Conservation (phyloP, 2,113 vertebrate species). For the Sinocyclocheilus rhinocerous region DNA sequence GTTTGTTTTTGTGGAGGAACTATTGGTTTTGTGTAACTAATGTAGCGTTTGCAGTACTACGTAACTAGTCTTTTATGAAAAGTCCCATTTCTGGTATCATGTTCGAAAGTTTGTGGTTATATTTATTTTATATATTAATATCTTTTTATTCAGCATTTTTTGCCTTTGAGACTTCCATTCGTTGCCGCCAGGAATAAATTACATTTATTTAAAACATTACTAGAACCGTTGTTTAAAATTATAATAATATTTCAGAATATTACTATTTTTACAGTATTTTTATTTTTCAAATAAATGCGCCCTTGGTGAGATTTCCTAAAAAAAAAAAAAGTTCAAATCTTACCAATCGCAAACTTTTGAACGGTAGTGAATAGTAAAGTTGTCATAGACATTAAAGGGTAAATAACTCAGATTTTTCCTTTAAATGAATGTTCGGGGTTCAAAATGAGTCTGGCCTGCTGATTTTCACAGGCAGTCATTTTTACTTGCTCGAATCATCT, state of each 20-base stretch:
- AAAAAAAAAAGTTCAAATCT: neutral
- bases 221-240: neutral
- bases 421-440: constrained; percentile 5
- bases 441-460: neutral
- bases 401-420: neutral
- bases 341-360: neutral
- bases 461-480: neutral
- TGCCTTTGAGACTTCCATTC: neutral
- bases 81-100: neutral
- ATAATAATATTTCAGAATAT: neutral
- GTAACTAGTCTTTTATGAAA: neutral
- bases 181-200: neutral
- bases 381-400: neutral
- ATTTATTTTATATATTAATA: neutral
- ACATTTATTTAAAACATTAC: neutral
- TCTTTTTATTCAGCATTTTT: neutral
- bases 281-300: neutral
- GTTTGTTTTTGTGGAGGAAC: neutral
- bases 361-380: neutral
- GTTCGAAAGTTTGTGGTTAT: neutral
- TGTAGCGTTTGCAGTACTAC: neutral
- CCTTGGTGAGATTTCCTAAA: neutral
- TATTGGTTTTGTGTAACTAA: neutral
- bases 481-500: neutral
- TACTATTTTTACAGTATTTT: neutral